phyloP scores from a whole-genome alignment of 2,888 invertebrate species.

The Allolobophora icterica region DNA sequence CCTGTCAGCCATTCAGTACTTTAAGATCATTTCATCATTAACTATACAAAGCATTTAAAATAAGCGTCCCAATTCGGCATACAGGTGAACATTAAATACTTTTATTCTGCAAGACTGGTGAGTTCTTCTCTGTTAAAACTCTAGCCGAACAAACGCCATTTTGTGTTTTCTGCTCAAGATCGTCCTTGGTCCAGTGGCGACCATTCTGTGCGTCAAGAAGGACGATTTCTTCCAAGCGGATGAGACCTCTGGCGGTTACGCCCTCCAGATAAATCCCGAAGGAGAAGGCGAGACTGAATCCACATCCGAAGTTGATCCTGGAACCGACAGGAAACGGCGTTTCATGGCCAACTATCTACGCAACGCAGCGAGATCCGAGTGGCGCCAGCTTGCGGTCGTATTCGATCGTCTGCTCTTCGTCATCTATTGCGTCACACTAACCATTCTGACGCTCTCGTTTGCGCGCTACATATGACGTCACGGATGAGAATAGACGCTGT shows the following conservation, averaged over 20 bases:
- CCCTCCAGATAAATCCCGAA: background rate
- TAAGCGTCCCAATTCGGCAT: too few species aligned
- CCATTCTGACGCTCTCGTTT: slow-evolving; percentile 8
- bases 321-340: background rate
- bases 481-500: background rate
- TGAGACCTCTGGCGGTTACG: background rate
- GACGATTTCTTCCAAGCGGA: background rate
- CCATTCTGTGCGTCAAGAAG: background rate
- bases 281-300: background rate
- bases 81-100: background rate
- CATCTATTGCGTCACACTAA: slow-evolving; percentile 7
- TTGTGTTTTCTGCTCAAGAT: slow-evolving; percentile 12
- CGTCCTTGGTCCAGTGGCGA: background rate
- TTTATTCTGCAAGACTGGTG: background rate
- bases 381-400: slow-evolving; percentile 30
- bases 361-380: slow-evolving; percentile 28
- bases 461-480: slow-evolving; percentile 6
- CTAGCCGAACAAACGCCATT: background rate
- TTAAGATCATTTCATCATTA: too few species aligned
- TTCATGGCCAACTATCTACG: slow-evolving; percentile 20
- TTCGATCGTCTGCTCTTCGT: slow-evolving; percentile 32
- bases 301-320: background rate
- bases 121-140: background rate
- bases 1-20: too few species aligned
- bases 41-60: too few species aligned